phyloP scores from a whole-genome alignment of 2,797 vertebrate species.

The Erpetoichthys calabaricus region DNA sequence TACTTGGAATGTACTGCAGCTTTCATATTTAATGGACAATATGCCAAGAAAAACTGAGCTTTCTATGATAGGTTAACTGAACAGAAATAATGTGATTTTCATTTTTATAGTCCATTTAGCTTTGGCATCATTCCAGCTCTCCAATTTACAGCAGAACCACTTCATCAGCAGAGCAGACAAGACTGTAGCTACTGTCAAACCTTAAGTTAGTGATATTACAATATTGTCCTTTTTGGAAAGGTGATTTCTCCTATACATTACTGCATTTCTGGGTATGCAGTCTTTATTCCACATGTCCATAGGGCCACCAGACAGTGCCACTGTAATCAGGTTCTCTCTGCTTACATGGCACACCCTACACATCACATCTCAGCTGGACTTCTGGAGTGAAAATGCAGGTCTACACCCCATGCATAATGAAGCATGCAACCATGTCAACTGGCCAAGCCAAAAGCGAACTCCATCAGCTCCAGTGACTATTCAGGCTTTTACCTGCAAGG shows the following conservation, averaged over 20 bases:
- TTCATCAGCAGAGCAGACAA: not conserved
- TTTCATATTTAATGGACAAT: not conserved
- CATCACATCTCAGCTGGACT: too few species aligned
- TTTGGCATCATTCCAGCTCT: not conserved
- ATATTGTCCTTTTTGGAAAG: not conserved
- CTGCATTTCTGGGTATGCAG: not conserved
- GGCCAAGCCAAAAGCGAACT: too few species aligned
- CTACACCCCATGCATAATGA: too few species aligned
- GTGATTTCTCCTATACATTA: not conserved
- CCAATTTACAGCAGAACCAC: not conserved
- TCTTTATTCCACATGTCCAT: too few species aligned
- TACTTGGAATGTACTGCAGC: not conserved
- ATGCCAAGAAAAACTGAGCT: not conserved
- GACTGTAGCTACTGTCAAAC: not conserved
- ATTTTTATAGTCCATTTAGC: constrained; percentile 3
- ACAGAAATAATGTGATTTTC: not conserved
- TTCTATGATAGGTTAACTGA: not conserved
- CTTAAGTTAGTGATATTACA: not conserved
- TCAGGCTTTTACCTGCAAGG: too few species aligned
- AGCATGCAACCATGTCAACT: too few species aligned
- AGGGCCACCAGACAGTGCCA: too few species aligned
- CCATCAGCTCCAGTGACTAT: too few species aligned
- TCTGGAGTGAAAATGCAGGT: too few species aligned
- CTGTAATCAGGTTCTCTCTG: too few species aligned
- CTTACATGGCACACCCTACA: too few species aligned